These are phyloP conservation scores for Tineola bisselliella DNA, from an alignment of 2,888 invertebrate genomes.

Conservation along the genomic window DNA sequence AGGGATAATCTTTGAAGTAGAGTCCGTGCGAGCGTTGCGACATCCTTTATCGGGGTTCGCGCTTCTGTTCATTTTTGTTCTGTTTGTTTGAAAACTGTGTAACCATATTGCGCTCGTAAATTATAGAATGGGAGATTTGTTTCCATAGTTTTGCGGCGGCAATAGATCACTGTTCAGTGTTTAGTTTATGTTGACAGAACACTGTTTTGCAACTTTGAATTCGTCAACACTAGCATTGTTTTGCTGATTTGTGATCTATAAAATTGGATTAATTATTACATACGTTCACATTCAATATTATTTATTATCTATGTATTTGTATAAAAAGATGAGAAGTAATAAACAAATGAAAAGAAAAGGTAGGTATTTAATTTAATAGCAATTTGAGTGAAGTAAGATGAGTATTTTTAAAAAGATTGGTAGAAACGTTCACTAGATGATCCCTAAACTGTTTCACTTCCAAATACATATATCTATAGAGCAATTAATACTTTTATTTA, in stretches of 20 bases:
- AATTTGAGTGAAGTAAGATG: background rate
- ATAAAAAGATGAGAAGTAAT: background rate
- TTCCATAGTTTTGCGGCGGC: constrained; percentile 62
- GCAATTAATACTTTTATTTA: constrained; percentile 17
- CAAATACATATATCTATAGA: constrained; percentile 27
- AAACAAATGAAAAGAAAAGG: background rate
- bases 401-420: constrained; percentile 19
- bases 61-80: constrained; percentile 50
- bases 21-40: constrained; percentile 41
- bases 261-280: background rate
- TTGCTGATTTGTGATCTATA: background rate
- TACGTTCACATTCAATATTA: too few species aligned
- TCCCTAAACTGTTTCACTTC: constrained; percentile 45
- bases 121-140: constrained; percentile 62
- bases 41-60: constrained; percentile 57
- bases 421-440: constrained; percentile 43
- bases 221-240: constrained; percentile 16
- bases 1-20: constrained; percentile 44
- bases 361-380: background rate
- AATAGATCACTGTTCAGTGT: constrained; percentile 54
- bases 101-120: constrained; percentile 60
- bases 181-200: constrained; percentile 53
- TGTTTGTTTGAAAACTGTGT: constrained; percentile 52
- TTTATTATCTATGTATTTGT: background rate
- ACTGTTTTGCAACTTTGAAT: background rate